Percentiles rank a stretch among this genome's conserved stretches.
These are phyloP conservation scores for Bostrychus sinensis DNA, from an alignment of 2,113 vertebrate species.

Conservation along the genomic window DNA sequence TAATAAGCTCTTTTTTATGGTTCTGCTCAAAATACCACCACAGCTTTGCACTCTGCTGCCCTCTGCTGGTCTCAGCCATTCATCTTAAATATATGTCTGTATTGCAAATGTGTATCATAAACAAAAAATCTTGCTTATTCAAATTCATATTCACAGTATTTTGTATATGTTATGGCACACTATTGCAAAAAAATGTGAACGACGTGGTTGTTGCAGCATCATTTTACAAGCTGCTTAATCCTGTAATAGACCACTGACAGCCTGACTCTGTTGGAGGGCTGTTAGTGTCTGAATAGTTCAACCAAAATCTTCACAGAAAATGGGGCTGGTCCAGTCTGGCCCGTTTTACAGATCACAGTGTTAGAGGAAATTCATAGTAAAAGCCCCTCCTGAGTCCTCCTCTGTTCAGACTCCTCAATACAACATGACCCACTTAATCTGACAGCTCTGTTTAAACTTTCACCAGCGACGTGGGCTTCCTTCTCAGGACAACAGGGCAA, in stretches of 20 bases:
- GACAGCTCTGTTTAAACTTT: slow-evolving; percentile 63
- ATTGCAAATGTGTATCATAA: no score
- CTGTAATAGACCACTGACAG: no score
- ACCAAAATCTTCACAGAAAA: background rate
- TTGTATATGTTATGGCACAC: background rate
- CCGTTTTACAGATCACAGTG: slow-evolving; percentile 20
- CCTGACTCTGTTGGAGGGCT: background rate
- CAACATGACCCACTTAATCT: slow-evolving; percentile 60
- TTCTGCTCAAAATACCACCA: no score
- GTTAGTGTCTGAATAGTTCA: background rate
- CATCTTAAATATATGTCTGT: no score
- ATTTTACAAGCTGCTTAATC: no score
- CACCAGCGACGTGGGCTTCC: slow-evolving; percentile 16
- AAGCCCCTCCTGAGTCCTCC: slow-evolving; percentile 20
- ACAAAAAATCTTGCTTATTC: no score
- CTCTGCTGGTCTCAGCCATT: no score
- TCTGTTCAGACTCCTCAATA: slow-evolving; percentile 29
- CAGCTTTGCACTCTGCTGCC: no score
- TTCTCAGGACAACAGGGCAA: background rate
- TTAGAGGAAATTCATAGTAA: slow-evolving; percentile 4
- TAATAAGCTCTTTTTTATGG: no score
- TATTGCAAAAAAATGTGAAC: background rate
- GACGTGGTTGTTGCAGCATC: no score
- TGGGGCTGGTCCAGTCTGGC: slow-evolving; percentile 27
- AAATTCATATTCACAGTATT: no score